phyloP scores from a whole-genome alignment of 2,113 vertebrate genomes.

The Clarias gariepinus region DNA sequence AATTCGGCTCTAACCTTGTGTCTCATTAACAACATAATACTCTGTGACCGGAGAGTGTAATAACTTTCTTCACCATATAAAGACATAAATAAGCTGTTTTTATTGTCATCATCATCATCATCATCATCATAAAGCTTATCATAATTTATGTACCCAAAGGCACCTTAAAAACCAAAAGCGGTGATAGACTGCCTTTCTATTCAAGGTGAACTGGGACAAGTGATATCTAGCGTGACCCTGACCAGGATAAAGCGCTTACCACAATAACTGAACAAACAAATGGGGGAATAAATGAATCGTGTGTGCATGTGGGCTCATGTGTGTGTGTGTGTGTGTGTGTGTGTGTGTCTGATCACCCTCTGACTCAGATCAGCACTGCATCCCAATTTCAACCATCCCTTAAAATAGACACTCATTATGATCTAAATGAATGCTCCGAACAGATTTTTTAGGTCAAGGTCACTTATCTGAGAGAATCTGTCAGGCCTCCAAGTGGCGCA shows the following conservation, averaged over 20 bases:
- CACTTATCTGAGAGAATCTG: neutral
- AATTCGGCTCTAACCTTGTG: too few relatives aligned
- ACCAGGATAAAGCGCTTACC: neutral
- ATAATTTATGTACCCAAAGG: neutral
- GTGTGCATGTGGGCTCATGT: neutral
- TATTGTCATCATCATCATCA: neutral
- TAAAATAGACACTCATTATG: conserved; percentile 33
- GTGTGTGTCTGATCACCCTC: neutral
- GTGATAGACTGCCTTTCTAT: neutral
- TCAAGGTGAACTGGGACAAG: neutral
- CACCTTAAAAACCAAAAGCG: neutral
- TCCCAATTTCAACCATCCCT: conserved; percentile 13
- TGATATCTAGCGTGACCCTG: neutral
- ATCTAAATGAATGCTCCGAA: conserved; percentile 8
- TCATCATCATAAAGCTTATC: neutral
- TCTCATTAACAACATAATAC: too few relatives aligned
- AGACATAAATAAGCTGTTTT: too few relatives aligned
- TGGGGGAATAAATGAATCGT: neutral
- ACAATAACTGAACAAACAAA: neutral
- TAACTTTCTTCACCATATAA: too few relatives aligned
- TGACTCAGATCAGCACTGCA: neutral
- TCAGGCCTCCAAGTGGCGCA: too few relatives aligned
- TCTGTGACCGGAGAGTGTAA: too few relatives aligned
- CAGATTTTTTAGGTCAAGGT: conserved; percentile 26
- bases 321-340: neutral